Evolutionary conservation across 30 jellyfish, hydroid and myxozoan genomes (phyloP).

Genomic region (Pseudorhiza aurosa): DNA sequence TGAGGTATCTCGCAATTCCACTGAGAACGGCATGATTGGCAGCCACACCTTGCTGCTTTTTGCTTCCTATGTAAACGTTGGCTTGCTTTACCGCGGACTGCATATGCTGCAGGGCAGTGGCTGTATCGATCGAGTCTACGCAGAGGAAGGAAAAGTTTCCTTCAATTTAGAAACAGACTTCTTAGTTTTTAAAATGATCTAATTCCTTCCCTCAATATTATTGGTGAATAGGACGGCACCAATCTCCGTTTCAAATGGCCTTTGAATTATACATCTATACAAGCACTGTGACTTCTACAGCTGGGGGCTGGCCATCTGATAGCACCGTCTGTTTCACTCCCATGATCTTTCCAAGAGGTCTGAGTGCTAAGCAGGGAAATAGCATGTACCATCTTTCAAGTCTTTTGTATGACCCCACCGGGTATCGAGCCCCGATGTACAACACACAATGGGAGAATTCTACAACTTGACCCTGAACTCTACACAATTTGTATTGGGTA

Average conservation of each 20-base stretch:
- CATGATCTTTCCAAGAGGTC: too few species aligned
- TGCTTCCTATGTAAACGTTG: slow-evolving; percentile 78
- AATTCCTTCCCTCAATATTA: not conserved
- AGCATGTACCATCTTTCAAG: too few species aligned
- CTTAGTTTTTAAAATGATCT: not conserved
- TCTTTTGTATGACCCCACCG: too few species aligned
- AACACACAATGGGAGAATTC: too few species aligned
- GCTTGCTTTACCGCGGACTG: slow-evolving; percentile 83
- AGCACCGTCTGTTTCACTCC: too few species aligned
- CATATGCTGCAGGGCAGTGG: slow-evolving; percentile 88
- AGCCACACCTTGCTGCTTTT: slow-evolving; percentile 58
- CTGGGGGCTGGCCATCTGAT: too few species aligned
- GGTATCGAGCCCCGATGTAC: too few species aligned
- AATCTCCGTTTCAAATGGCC: not conserved
- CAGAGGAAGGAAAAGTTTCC: not conserved
- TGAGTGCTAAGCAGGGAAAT: too few species aligned
- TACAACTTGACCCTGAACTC: too few species aligned
- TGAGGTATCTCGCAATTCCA: slow-evolving; percentile 87
- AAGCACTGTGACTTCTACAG: not conserved
- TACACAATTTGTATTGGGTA: too few species aligned
- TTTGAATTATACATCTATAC: not conserved
- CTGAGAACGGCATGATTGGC: slow-evolving; percentile 70
- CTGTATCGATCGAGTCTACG: slow-evolving; percentile 92
- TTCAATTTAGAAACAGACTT: too few species aligned
- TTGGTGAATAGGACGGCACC: too few species aligned